Conservation (phyloP, 2,113 vertebrate genomes). For the Amblyopsis rosae region DNA sequence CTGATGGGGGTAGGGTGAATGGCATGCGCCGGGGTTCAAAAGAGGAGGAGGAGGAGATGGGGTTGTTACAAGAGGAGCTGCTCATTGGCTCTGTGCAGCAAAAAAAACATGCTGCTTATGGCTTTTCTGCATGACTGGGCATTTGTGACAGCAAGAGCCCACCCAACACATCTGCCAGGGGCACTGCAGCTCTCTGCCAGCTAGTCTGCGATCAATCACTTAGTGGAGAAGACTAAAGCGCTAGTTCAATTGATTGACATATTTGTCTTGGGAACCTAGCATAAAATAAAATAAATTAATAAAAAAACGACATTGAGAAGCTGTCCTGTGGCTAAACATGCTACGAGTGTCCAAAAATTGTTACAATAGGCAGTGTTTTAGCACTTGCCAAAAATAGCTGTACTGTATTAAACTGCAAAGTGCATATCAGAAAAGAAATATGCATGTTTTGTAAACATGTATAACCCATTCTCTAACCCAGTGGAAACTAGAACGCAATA, state of each 20-base stretch:
- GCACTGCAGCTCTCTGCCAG: slow-evolving; percentile 51
- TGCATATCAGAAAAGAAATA: slow-evolving; percentile 16
- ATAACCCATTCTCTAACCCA: slow-evolving; percentile 5
- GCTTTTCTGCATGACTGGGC: slow-evolving; percentile 79
- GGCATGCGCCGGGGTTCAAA: slow-evolving; percentile 63
- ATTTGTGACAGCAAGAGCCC: slow-evolving; percentile 76
- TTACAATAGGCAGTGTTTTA: not conserved
- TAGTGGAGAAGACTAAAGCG: slow-evolving; percentile 51
- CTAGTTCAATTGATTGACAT: slow-evolving; percentile 32
- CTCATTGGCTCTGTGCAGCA: slow-evolving; percentile 65
- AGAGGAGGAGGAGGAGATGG: slow-evolving; percentile 60
- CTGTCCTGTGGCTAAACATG: slow-evolving; percentile 25
- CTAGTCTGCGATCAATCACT: slow-evolving; percentile 70
- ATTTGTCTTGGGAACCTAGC: slow-evolving; percentile 33
- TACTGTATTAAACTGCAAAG: not conserved
- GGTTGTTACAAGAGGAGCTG: slow-evolving; percentile 47
- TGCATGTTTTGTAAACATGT: slow-evolving; percentile 16
- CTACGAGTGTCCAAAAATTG: not conserved
- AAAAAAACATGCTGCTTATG: slow-evolving; percentile 59
- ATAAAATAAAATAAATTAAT: slow-evolving; percentile 14
- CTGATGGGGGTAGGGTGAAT: slow-evolving; percentile 73
- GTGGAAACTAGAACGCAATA: slow-evolving; percentile 57
- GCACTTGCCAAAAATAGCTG: not conserved
- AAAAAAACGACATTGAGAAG: not conserved
- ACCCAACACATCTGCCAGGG: slow-evolving; percentile 70